Base-by-base conservation (phyloP, 2,888 invertebrate genomes). In the Stratiomys singularior region DNA sequence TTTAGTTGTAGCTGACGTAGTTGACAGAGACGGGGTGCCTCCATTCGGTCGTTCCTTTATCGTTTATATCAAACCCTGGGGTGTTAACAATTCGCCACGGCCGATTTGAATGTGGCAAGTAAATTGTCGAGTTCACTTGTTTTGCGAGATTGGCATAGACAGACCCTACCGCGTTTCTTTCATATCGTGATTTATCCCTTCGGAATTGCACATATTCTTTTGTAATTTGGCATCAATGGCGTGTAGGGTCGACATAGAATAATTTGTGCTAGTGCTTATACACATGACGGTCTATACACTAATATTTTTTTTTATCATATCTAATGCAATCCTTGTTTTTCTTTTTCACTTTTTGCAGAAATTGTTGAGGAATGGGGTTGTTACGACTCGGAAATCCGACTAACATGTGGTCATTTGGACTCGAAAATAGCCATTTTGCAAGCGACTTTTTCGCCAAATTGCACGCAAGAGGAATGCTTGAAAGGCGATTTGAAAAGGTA, bases 351-450 rank as follows among this genome's bases (percentile, higher is more conserved):
- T 83, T 83, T 90, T 90, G 5, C 89, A 92, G 92, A 92, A 89
- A 90, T 91, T 81, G 91, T 92, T 77, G 89, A 90, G 84, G 90
- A 90, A 83, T 89, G 89, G 82, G 89, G 89, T 83, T 91, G 91
- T 83, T 88, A 90, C 85, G 89, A 90, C 83, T 89, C 88, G 84
- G 89, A 89, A 82, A 89, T 92, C 82, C 88, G 90, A 25, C 86
- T 92, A 64, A 92, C 91, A 3, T 92, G 92, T 82, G 89, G 91
- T 37, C 89, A 90, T 79, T 85, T 92, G 80, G 90, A 90, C 84
- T 89, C 91, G 1, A 90, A 91, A 83, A 89, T 92, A 79, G 92
- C 91, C 52, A 88, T 92, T 46, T 85, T 92, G 81, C 91, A 91
- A 82, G 91, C 90, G n/a, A 89, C 89, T 86, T 92, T 91, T 84